Percentiles rank a stretch among this genome's conserved stretches.
Evolutionary conservation across 1,140 invertebrate genomes (phyloP).

Genomic region (Copidosoma floridanum): DNA sequence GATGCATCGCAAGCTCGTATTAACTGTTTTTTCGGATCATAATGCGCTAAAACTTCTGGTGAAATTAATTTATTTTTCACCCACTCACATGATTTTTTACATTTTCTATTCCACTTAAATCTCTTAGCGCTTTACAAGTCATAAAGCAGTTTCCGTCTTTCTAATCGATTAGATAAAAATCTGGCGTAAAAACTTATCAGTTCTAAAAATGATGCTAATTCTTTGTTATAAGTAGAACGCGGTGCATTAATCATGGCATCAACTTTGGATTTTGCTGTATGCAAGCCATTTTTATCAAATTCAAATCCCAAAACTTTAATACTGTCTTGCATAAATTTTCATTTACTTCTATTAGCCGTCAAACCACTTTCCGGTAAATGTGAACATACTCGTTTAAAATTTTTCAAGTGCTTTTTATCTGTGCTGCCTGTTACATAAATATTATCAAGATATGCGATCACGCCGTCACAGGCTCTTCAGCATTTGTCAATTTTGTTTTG

Average conservation of each 20-base stretch:
- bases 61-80: conserved; percentile 22
- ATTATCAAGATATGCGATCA: conserved; percentile 28
- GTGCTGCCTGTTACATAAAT: not conserved
- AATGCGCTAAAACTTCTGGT: conserved; percentile 25
- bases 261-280: conserved; percentile 33
- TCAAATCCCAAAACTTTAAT: conserved; percentile 32
- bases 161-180: conserved; percentile 27
- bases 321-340: conserved; percentile 34
- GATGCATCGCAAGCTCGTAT: too few relatives aligned
- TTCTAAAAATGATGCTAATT: conserved; percentile 32
- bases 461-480: conserved; percentile 18
- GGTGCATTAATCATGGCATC: conserved; percentile 26
- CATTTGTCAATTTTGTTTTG: conserved; percentile 28
- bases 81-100: conserved; percentile 16
- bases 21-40: too few relatives aligned
- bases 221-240: conserved; percentile 17
- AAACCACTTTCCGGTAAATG: conserved; percentile 12
- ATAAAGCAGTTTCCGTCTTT: conserved; percentile 19
- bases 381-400: conserved; percentile 11
- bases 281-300: conserved; percentile 34
- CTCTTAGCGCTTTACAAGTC: not conserved
- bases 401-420: conserved; percentile 4
- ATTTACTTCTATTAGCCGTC: too few relatives aligned
- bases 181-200: conserved; percentile 34
- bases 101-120: conserved; percentile 9